Evolutionary conservation across 30 jellyfish, hydroid and myxozoan species (phyloP), one percentile per base, ranked within the genome.

Genomic region (Kudoa iwatai): DNA sequence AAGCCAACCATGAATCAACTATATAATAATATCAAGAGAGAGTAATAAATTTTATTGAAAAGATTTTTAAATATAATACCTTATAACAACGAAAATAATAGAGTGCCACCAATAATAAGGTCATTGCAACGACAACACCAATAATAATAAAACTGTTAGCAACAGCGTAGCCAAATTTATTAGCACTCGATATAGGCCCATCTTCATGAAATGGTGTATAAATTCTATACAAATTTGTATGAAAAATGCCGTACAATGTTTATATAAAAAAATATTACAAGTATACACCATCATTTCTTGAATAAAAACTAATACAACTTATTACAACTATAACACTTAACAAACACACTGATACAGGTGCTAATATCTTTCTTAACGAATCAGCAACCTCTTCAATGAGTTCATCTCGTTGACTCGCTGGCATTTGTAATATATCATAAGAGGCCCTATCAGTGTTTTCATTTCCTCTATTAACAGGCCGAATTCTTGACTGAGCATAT

Each of bases 171-270:
- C 99, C 99, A 20, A 81, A 81, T 46, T 67, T 65, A 40, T 55
- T 79, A n/a, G 82, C 90, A 9, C 59, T 40, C 2, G 81, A 50
- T 2, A 41, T 58, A 12, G 57, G 43, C 33, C 65, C 64, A 9
- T 81, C 89, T 54, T 81, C 99, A 17, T 82, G 79, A 51, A 81
- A 64, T 12, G 99, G 99, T 4, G 99, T 64, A 54, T 81, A 81
- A 19, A 64, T 57, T 40, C 99, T 81, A 31, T 23, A 55, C 43
- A 13, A 32, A 17, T 49, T 25, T 7, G n/a, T n/a, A 30, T 30
- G 38, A 7, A 9, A 30, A 7, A 9, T n/a, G n/a, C n/a, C n/a
- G 9, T 30, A 30, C 38, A 30, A 30, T 30, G 38, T n/a, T 30
- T 9, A 30, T n/a, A 30, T 7, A n/a, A 30, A 36, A 10, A 6